phyloP scores from a whole-genome alignment of 2,113 vertebrate species.

The Prionailurus viverrinus region DNA sequence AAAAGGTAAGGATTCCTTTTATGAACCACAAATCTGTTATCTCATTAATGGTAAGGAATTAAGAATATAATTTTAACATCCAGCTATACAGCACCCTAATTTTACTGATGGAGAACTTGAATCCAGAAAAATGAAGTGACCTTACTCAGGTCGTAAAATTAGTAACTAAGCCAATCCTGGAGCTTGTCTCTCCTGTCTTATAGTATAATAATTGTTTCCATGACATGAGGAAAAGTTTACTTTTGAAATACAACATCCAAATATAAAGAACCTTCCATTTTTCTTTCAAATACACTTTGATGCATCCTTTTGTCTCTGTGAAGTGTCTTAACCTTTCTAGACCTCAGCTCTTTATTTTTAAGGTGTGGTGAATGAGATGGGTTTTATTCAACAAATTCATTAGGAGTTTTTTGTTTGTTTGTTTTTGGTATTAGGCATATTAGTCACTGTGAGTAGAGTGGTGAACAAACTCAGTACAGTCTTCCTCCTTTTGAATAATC shows the following conservation, averaged over 20 bases:
- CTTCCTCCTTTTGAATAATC: neutral
- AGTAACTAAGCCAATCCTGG: neutral
- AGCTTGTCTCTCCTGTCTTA: neutral
- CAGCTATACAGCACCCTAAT: neutral
- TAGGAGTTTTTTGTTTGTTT: neutral
- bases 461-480: neutral
- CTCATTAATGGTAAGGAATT: neutral
- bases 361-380: neutral
- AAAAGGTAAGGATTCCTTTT: slow-evolving; percentile 12
- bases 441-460: neutral
- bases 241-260: neutral
- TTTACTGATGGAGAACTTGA: neutral
- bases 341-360: neutral
- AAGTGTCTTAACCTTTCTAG: neutral
- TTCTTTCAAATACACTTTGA: neutral
- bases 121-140: neutral
- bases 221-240: neutral
- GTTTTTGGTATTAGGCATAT: neutral
- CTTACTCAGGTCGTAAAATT: neutral
- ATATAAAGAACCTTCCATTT: neutral
- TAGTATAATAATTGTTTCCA: neutral
- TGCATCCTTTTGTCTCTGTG: neutral
- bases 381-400: neutral
- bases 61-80: neutral
- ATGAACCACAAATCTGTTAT: neutral